These are phyloP conservation scores for Darevskia nairensis DNA, from an alignment of 2,797 vertebrate genomes.

Conservation along the genomic window DNA sequence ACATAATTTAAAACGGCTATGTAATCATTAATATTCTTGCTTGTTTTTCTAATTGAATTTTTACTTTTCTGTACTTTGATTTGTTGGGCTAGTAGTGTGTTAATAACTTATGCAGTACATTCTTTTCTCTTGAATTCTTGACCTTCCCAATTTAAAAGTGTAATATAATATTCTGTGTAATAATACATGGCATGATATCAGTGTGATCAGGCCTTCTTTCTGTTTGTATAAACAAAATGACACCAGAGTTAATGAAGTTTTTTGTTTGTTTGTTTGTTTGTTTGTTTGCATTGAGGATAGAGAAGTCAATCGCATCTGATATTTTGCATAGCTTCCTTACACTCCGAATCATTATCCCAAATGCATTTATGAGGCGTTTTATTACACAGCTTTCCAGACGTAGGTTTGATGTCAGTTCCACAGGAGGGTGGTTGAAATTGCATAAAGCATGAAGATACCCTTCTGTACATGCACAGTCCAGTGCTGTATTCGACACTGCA, in stretches of 20 bases:
- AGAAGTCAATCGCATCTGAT: neutral
- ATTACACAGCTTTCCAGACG: neutral
- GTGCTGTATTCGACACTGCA: conserved; percentile 34
- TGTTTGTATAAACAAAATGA: neutral
- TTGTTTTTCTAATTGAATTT: neutral
- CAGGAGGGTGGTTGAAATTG: conserved; percentile 6
- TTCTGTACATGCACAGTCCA: conserved; percentile 13
- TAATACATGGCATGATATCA: neutral
- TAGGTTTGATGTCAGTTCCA: neutral
- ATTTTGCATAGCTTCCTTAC: neutral
- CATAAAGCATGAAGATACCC: neutral
- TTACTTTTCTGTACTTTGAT: neutral
- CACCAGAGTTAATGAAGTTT: too few species aligned
- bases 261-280: too few species aligned
- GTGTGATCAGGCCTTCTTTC: neutral
- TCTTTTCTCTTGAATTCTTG: conserved; percentile 19
- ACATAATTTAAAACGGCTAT: conserved; percentile 1
- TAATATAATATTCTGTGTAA: neutral
- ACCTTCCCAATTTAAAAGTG: neutral
- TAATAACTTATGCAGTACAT: neutral
- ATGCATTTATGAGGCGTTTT: neutral
- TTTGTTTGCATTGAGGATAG: neutral
- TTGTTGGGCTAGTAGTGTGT: conserved; percentile 26
- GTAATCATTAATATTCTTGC: conserved; percentile 14
- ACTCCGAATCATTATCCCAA: neutral